phyloP scores from a whole-genome alignment of 23 tunicate species.

The Ascidia mentula region DNA sequence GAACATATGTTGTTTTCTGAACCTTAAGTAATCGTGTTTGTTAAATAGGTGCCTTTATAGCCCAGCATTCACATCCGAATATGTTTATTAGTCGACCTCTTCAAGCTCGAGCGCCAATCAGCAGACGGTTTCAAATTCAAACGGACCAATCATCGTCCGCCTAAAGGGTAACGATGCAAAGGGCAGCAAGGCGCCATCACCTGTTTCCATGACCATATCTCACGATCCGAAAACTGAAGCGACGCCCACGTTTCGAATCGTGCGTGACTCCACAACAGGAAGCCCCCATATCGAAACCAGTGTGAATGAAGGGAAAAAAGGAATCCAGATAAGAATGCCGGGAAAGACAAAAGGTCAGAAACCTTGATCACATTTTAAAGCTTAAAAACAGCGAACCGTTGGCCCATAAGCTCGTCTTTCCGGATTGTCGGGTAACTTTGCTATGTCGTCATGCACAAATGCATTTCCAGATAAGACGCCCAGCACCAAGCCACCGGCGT shows the following conservation, averaged over 20 bases:
- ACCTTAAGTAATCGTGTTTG: too few species aligned
- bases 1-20: too few species aligned
- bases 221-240: conserved; percentile 21
- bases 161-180: neutral
- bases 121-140: neutral
- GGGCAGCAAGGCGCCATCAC: neutral
- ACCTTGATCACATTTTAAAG: neutral
- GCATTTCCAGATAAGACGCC: neutral
- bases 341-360: neutral
- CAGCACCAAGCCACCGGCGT: neutral
- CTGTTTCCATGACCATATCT: conserved; percentile 40
- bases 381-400: neutral
- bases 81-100: too few species aligned
- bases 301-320: conserved; percentile 16
- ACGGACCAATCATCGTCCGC: conserved; percentile 28
- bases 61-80: too few species aligned
- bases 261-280: conserved; percentile 32
- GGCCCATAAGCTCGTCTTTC: too few species aligned
- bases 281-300: conserved; percentile 33
- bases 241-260: conserved; percentile 15
- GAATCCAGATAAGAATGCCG: conserved; percentile 13
- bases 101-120: neutral
- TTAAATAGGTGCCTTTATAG: too few species aligned
- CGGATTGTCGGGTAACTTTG: too few species aligned
- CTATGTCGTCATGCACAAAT: neutral